Evolutionary conservation across 2,888 invertebrate genomes (phyloP).

Genomic region (Sussaba pulchella): DNA sequence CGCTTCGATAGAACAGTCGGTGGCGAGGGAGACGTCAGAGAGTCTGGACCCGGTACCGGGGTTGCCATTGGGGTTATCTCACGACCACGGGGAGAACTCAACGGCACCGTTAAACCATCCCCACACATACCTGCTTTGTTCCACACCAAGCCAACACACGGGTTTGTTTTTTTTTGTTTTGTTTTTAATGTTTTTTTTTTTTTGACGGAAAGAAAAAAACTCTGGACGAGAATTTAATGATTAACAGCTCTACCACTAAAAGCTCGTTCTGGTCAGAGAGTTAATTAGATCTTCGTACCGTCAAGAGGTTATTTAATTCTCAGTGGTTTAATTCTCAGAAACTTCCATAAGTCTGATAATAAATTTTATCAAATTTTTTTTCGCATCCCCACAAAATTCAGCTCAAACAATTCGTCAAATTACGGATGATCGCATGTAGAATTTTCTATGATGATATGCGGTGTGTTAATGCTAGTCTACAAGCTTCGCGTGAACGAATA

Average conservation of each 20-base stretch:
- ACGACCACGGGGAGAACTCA: conserved; percentile 81
- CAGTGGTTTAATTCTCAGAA: too few relatives aligned
- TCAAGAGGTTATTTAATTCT: too few relatives aligned
- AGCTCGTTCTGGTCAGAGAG: too few relatives aligned
- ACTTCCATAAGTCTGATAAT: too few relatives aligned
- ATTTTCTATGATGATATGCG: conserved; percentile 34
- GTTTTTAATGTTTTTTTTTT: not conserved
- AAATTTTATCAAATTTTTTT: conserved; percentile 23
- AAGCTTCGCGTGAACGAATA: conserved; percentile 53
- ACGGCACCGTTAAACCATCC: conserved; percentile 82
- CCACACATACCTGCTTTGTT: conserved; percentile 80
- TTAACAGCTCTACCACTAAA: too few relatives aligned
- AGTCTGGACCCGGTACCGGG: conserved; percentile 81
- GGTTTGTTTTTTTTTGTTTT: conserved; percentile 42
- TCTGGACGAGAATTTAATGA: too few relatives aligned
- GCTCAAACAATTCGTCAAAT: too few relatives aligned
- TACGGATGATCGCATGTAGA: not conserved
- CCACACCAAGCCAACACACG: conserved; percentile 75
- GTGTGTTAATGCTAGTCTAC: conserved; percentile 42
- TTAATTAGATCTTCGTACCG: too few relatives aligned
- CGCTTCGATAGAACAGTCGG: conserved; percentile 79
- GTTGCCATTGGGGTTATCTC: conserved; percentile 80
- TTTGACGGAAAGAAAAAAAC: too few relatives aligned
- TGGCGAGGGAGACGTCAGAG: conserved; percentile 81
- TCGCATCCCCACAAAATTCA: too few relatives aligned